Evolutionary conservation across 1,140 invertebrate species (phyloP).

Genomic region (Chionoecetes opilio): DNA sequence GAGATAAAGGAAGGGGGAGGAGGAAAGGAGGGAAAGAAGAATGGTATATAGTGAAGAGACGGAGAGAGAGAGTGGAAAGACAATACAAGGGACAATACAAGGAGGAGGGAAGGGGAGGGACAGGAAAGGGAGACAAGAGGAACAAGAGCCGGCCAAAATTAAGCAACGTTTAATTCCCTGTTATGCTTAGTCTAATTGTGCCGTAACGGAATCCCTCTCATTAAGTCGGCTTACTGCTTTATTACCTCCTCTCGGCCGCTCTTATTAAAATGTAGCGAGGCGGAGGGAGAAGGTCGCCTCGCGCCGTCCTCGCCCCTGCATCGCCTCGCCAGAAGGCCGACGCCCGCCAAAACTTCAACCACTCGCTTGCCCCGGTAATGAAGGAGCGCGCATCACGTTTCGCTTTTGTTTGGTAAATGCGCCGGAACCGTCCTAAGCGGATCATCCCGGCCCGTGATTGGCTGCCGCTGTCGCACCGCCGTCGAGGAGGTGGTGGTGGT

Average conservation of each 20-base stretch:
- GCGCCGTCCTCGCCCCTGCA: background rate
- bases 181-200: conserved; percentile 79
- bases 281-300: background rate
- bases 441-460: conserved; percentile 72
- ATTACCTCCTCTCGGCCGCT: conserved; percentile 57
- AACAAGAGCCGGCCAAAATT: conserved; percentile 43
- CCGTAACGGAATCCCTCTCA: conserved; percentile 75
- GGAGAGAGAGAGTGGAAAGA: background rate
- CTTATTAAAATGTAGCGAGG: conserved; percentile 73
- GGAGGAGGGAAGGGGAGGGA: background rate
- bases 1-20: background rate
- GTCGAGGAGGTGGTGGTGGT: background rate
- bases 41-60: background rate
- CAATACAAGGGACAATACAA: background rate
- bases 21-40: background rate
- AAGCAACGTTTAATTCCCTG: conserved; percentile 76
- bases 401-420: conserved; percentile 79
- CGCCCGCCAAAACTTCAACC: background rate
- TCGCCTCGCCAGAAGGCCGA: background rate
- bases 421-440: conserved; percentile 74
- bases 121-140: background rate
- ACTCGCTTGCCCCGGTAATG: conserved; percentile 34
- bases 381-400: conserved; percentile 72
- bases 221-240: conserved; percentile 72
- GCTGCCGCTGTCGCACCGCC: conserved; percentile 45